phyloP scores from a whole-genome alignment of 2,888 invertebrate species.

The Lottia gigantea region DNA sequence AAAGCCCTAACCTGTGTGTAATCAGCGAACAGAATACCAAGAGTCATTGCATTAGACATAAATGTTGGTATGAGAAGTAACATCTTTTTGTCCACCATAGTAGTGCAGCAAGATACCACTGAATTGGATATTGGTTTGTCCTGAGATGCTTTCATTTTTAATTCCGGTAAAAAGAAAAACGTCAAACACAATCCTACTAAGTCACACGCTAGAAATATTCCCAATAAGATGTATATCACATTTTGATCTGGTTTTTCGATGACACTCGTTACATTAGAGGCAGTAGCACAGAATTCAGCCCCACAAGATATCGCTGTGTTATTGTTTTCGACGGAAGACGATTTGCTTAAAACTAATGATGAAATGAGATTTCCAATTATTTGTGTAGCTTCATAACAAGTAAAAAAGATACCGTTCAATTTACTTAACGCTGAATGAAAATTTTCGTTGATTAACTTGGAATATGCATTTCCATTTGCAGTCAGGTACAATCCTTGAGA shows the following conservation, averaged over 20 bases:
- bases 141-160: constrained; percentile 20
- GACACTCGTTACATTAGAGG: constrained; percentile 29
- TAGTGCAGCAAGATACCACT: constrained; percentile 34
- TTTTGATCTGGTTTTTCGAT: constrained; percentile 35
- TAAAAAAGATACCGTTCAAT: constrained; percentile 56
- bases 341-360: constrained; percentile 46
- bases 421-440: constrained; percentile 42
- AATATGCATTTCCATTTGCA: constrained; percentile 44
- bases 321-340: constrained; percentile 24
- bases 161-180: constrained; percentile 40
- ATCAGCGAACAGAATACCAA: constrained; percentile 56
- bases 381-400: constrained; percentile 50
- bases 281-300: constrained; percentile 40
- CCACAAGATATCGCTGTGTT: constrained; percentile 40
- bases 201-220: constrained; percentile 44
- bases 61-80: constrained; percentile 54
- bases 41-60: constrained; percentile 55
- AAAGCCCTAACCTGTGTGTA: constrained; percentile 56
- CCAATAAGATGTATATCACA: constrained; percentile 48
- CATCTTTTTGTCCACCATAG: constrained; percentile 38
- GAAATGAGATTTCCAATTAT: constrained; percentile 57
- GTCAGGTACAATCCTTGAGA: constrained; percentile 56
- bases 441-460: constrained; percentile 35
- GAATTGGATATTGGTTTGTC: constrained; percentile 27
- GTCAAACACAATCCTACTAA: constrained; percentile 45